Evolutionary conservation across 2,797 vertebrate species (phyloP).

Genomic region (Lepilemur ruficaudatus): DNA sequence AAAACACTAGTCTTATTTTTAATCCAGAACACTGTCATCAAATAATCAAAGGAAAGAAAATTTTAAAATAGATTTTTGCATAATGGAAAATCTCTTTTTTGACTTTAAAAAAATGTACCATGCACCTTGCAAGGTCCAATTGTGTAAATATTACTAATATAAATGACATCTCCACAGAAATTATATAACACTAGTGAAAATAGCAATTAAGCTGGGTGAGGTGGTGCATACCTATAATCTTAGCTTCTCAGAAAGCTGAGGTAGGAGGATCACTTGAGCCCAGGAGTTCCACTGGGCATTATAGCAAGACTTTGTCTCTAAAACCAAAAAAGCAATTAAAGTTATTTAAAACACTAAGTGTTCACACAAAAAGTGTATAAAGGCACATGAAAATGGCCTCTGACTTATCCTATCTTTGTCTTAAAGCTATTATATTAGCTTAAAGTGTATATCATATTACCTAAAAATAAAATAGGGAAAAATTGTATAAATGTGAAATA

Average conservation of each 20-base stretch:
- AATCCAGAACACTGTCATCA: background rate
- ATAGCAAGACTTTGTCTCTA: background rate
- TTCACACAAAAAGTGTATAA: background rate
- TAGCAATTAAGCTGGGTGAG: background rate
- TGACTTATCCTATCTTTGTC: background rate
- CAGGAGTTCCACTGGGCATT: background rate
- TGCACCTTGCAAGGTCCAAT: background rate
- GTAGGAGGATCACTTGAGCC: background rate
- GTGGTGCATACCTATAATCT: background rate
- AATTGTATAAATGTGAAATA: background rate
- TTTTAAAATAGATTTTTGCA: background rate
- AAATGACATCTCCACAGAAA: background rate
- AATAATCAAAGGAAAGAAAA: background rate
- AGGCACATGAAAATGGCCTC: background rate
- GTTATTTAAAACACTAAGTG: background rate
- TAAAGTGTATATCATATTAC: background rate
- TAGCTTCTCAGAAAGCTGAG: background rate
- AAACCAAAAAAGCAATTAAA: constrained; percentile 7
- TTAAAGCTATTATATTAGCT: background rate
- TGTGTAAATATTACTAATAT: background rate
- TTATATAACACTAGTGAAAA: background rate
- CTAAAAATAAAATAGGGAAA: background rate
- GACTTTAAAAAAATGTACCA: constrained; percentile 4
- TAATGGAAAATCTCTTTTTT: background rate
- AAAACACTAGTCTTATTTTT: background rate